Conservation (phyloP, 2,113 vertebrate genomes). For the Psittacus erithacus region DNA sequence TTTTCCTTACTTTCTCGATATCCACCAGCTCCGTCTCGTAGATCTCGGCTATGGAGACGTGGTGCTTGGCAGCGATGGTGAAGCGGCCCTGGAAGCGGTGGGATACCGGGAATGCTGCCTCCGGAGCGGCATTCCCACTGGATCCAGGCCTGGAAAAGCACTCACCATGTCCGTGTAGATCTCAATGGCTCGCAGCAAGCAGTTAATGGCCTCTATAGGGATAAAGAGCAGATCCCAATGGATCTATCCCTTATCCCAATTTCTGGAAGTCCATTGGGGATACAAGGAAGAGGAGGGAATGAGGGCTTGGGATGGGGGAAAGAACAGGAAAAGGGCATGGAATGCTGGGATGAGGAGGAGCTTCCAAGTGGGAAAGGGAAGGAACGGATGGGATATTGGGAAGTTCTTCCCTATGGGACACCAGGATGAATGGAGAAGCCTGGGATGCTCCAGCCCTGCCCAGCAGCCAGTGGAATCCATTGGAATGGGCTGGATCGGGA, state of each 20-base stretch:
- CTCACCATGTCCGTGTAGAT: not conserved
- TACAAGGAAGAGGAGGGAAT: not conserved
- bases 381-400: not conserved
- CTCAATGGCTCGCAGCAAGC: not conserved
- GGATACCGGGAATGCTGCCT: not conserved
- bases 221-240: not conserved
- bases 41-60: not conserved
- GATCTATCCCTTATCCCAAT: not conserved
- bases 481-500: not conserved
- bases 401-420: not conserved
- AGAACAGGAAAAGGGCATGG: not conserved
- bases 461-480: not conserved
- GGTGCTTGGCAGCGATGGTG: not conserved
- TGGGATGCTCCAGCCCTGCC: not conserved
- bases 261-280: not conserved
- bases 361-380: not conserved
- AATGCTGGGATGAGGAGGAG: not conserved
- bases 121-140: not conserved
- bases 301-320: not conserved
- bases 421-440: not conserved
- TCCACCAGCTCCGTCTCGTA: not conserved
- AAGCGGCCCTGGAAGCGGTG: not conserved
- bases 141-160: not conserved
- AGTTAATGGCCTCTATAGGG: not conserved
- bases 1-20: not conserved